Evolutionary conservation across 2,113 vertebrate species (phyloP), one percentile per base, ranked within the genome.

Genomic region (Penelope pileata): DNA sequence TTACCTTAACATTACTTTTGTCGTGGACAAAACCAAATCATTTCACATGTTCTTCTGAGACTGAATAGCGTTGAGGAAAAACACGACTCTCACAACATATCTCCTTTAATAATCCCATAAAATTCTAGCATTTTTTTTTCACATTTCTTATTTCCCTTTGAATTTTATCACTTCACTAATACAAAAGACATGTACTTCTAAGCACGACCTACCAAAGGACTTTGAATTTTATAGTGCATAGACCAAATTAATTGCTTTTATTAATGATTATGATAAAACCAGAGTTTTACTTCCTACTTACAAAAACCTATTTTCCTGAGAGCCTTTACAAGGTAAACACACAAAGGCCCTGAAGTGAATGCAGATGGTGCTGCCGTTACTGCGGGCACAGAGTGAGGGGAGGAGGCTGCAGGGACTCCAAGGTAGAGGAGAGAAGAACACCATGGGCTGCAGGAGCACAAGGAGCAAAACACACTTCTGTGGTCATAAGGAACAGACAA

Each of bases 241-340:
- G 54, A 91, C 64, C 38, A 91, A 84, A 86, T 93, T 93, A 97
- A 92, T 90, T 95, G 91, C 88, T 88, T 92, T 96, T 93, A 95
- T 91, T 97, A 97, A 95, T 30, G 19, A 77, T 54, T 64, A 80
- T 38, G 87, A 94, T 89, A 95, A 97, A 79, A 12, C 42, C 70
- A 95, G 92, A 92, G 38, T 48, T 88, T 91, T 47, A 51, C 50
- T 74, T 93, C 27, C 56, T 86, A 29, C 47, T 91, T 72, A 34
- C n/a, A 70, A 53, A 93, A 96, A 54, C 47, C 60, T 86, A 47
- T 72, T 77, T 88, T 59, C 90, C 73, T 29, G 42, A 77, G 78
- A 90, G 36, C 10, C 62, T 82, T 91, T 91, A 23, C 64, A 88
- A 90, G 14, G 50, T 62, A 93, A 91, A 93, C 78, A 93, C 29